Conservation (phyloP, 2,113 vertebrate species). For the Osmerus mordax region DNA sequence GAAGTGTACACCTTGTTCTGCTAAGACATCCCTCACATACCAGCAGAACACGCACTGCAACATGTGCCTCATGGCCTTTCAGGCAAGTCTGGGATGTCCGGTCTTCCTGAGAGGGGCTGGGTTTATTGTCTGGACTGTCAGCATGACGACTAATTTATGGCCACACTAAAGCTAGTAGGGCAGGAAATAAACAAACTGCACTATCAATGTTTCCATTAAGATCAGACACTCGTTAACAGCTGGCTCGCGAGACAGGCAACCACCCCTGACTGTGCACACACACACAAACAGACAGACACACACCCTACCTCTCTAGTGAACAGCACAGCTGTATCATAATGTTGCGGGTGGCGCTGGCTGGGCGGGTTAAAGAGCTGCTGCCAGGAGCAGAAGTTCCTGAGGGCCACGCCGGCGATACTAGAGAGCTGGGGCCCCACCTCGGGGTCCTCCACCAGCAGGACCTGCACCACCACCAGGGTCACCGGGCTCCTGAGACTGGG, state of each 20-base stretch:
- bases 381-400: constrained; percentile 95
- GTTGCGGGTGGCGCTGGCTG: constrained; percentile 86
- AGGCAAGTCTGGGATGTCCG: too few relatives aligned
- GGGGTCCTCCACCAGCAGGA: constrained; percentile 83
- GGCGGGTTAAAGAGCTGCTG: constrained; percentile 85
- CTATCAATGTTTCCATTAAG: too few relatives aligned
- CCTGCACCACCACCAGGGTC: constrained; percentile 86
- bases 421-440: constrained; percentile 80
- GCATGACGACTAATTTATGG: constrained; percentile 48
- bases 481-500: constrained; percentile 91
- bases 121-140: constrained; percentile 25
- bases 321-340: constrained; percentile 91
- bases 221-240: too few relatives aligned
- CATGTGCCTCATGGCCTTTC: neutral
- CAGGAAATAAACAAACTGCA: too few relatives aligned
- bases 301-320: constrained; percentile 88
- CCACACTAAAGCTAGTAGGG: constrained; percentile 43
- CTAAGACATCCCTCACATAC: constrained; percentile 24
- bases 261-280: too few relatives aligned
- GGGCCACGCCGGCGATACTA: constrained; percentile 81
- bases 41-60: constrained; percentile 5
- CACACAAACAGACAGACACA: too few relatives aligned
- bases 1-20: constrained; percentile 55
- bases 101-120: too few relatives aligned
- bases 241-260: too few relatives aligned